Conservation (phyloP, 1,140 invertebrate species). For the Zaprionus tsacasi region DNA sequence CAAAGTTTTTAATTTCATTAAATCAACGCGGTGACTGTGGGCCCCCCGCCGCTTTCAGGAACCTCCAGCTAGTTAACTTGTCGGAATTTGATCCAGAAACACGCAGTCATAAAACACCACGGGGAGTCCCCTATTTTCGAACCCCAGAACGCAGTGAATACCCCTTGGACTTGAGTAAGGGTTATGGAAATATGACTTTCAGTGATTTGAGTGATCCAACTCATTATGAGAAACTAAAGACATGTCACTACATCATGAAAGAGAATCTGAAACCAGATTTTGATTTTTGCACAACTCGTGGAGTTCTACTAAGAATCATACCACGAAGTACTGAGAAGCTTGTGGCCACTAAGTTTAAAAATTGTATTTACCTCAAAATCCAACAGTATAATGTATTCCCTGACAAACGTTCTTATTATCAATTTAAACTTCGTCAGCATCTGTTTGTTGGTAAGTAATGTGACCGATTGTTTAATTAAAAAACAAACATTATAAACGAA, state of each 20-base stretch:
- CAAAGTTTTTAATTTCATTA: background rate
- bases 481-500: background rate
- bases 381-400: accelerated
- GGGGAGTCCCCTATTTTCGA: constrained; percentile 20
- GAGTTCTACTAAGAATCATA: background rate
- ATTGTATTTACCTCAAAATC: constrained; percentile 18
- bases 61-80: background rate
- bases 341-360: constrained; percentile 18
- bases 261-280: constrained; percentile 2
- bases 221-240: constrained; percentile 14
- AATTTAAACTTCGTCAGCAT: constrained; percentile 25
- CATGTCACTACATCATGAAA: constrained; percentile 16
- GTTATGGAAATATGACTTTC: background rate
- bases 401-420: background rate
- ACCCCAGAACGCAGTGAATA: constrained; percentile 12
- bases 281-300: constrained; percentile 31
- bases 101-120: background rate
- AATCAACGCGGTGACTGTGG: background rate
- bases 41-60: background rate
- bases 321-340: background rate
- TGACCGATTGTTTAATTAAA: background rate
- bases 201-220: constrained; percentile 2
- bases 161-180: constrained; percentile 26
- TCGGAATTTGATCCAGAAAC: background rate
- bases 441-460: constrained; percentile 20